Percentiles rank a stretch among this genome's conserved stretches.
These are phyloP conservation scores for Propithecus deckenii DNA, from an alignment of 2,797 vertebrate genomes.

Conservation along the genomic window DNA sequence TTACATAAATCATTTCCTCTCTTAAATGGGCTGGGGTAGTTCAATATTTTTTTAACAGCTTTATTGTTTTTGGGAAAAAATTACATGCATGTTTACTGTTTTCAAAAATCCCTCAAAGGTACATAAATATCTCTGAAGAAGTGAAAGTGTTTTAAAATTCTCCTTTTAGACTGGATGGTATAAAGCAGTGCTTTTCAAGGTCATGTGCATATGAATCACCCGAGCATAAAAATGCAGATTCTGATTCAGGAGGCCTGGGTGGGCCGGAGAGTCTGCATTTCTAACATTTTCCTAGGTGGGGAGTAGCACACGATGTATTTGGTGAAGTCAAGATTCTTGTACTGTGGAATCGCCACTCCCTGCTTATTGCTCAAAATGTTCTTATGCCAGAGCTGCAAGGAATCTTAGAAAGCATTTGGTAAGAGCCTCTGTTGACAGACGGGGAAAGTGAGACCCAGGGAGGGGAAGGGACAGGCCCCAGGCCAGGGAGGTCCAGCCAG, in stretches of 20 bases:
- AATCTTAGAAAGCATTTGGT: neutral
- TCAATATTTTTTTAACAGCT: neutral
- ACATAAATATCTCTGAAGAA: neutral
- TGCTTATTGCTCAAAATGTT: neutral
- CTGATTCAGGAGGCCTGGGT: neutral
- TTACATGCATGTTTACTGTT: neutral
- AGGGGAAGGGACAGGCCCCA: neutral
- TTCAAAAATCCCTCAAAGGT: neutral
- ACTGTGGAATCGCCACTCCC: fast-evolving
- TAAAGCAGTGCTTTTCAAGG: neutral
- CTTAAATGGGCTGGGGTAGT: neutral
- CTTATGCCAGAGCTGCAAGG: neutral
- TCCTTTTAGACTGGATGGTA: neutral
- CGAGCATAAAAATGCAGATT: neutral
- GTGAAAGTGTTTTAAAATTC: neutral
- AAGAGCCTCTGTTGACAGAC: neutral
- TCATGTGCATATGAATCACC: fast-evolving
- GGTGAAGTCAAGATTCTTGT: neutral
- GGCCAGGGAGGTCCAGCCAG: neutral
- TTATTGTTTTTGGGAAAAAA: neutral
- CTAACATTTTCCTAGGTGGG: neutral
- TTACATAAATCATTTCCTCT: neutral
- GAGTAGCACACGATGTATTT: fast-evolving
- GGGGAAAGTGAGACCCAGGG: neutral
- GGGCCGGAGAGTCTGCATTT: neutral